Conservation (phyloP, 2,888 invertebrate genomes). For the Melanotus villosus region DNA sequence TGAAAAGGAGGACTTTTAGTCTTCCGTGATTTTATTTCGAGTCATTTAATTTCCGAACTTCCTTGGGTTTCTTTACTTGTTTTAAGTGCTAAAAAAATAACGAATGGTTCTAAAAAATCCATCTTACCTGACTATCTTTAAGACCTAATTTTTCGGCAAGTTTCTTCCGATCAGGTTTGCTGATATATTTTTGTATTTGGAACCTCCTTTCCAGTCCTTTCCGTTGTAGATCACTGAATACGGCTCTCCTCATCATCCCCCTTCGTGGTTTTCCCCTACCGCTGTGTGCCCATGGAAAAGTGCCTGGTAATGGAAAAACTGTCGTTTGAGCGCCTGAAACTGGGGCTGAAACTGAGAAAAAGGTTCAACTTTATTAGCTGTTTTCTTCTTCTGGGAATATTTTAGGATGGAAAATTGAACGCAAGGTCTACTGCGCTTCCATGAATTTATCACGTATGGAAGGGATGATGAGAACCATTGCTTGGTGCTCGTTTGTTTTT, state of each 20-base stretch:
- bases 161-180: constrained; percentile 98
- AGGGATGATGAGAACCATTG: too few species aligned
- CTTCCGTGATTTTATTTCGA: too few species aligned
- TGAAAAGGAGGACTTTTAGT: too few species aligned
- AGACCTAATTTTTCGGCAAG: constrained; percentile 95
- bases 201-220: constrained; percentile 97
- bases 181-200: constrained; percentile 98
- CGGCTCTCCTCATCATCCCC: constrained; percentile 97
- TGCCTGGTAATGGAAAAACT: constrained; percentile 68
- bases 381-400: too few species aligned
- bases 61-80: too few species aligned
- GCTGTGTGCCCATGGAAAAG: constrained; percentile 92
- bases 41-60: too few species aligned
- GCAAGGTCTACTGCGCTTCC: too few species aligned
- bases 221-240: constrained; percentile 93
- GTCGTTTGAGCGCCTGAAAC: constrained; percentile 69
- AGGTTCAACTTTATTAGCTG: not conserved
- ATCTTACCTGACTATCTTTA: constrained; percentile 94
- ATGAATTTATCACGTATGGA: too few species aligned
- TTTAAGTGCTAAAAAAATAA: too few species aligned
- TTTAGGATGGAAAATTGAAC: too few species aligned
- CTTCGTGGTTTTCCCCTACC: constrained; percentile 93
- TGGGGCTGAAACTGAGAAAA: constrained; percentile 67
- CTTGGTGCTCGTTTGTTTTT: too few species aligned
- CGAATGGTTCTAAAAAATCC: too few species aligned